Evolutionary conservation across 2,888 invertebrate species (phyloP).

Genomic region (Drosophila borborema): DNA sequence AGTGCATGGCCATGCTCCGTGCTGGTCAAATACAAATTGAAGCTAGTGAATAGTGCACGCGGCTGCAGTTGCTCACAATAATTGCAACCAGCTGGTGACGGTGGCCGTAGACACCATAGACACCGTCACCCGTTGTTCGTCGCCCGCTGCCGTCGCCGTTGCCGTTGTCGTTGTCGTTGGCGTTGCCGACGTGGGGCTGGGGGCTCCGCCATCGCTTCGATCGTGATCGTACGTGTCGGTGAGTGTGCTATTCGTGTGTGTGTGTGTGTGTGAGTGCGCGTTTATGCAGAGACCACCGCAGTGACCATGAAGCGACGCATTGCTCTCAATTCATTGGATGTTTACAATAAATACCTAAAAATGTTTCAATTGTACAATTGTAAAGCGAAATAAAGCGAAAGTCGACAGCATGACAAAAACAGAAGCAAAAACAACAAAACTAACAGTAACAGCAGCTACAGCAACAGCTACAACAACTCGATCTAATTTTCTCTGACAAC

Average conservation of each 20-base stretch:
- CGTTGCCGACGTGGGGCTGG: constrained; percentile 43
- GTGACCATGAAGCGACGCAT: constrained; percentile 70
- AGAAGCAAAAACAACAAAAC: constrained; percentile 14
- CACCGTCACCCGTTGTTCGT: not conserved
- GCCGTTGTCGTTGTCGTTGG: constrained; percentile 21
- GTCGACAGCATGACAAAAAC: constrained; percentile 29
- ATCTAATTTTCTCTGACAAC: constrained; percentile 45
- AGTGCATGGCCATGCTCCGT: constrained; percentile 14
- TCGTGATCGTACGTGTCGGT: constrained; percentile 40
- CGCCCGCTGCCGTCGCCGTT: constrained; percentile 5
- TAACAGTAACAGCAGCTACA: constrained; percentile 18
- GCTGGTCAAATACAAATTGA: constrained; percentile 30
- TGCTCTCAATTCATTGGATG: constrained; percentile 67
- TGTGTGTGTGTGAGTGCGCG: constrained; percentile 15
- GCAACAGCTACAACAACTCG: constrained; percentile 31
- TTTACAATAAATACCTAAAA: constrained; percentile 68
- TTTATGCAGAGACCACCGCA: constrained; percentile 65
- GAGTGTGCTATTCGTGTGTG: not conserved
- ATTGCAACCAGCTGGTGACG: constrained; percentile 48
- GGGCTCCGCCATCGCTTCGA: constrained; percentile 40
- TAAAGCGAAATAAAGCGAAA: constrained; percentile 40
- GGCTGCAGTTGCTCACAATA: constrained; percentile 38
- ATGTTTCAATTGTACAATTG: constrained; percentile 50
- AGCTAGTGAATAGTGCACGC: constrained; percentile 40
- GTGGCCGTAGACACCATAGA: constrained; percentile 6